Evolutionary conservation across 2,888 invertebrate genomes (phyloP).

Genomic region (Odontocolon sp.): DNA sequence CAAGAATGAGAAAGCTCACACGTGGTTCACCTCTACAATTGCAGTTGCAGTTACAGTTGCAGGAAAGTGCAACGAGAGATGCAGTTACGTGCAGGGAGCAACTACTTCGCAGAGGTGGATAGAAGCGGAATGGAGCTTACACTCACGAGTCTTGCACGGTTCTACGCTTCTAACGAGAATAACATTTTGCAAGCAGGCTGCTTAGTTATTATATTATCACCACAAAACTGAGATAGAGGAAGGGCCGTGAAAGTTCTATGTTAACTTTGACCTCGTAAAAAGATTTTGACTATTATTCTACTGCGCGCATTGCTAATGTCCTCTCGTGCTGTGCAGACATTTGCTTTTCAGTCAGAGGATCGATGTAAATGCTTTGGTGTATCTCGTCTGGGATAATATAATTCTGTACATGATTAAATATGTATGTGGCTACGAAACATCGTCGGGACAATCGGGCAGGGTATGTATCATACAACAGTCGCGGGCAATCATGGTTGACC

Average conservation of each 20-base stretch:
- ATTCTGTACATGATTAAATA: too few species aligned
- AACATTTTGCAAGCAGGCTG: constrained; percentile 58
- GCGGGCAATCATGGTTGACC: too few species aligned
- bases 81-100: constrained; percentile 28
- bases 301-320: not conserved
- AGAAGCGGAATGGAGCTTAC: not conserved
- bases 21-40: constrained; percentile 15
- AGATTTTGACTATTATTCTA: constrained; percentile 21
- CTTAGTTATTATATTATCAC: constrained; percentile 60
- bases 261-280: constrained; percentile 44
- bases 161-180: constrained; percentile 59
- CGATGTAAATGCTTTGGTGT: too few species aligned
- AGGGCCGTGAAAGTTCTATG: constrained; percentile 43
- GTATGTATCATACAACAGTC: too few species aligned
- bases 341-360: not conserved
- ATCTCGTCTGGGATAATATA: too few species aligned
- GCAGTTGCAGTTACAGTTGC: constrained; percentile 10
- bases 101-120: constrained; percentile 19
- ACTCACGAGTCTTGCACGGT: constrained; percentile 6
- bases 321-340: not conserved
- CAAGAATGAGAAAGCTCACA: constrained; percentile 13
- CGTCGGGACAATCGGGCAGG: too few species aligned
- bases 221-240: constrained; percentile 21
- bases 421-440: too few species aligned
- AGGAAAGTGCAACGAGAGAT: constrained; percentile 11